Percentiles rank a stretch among this genome's conserved stretches.
phyloP scores from a whole-genome alignment of 2,113 vertebrate species.

The Pachycephala philippinensis region DNA sequence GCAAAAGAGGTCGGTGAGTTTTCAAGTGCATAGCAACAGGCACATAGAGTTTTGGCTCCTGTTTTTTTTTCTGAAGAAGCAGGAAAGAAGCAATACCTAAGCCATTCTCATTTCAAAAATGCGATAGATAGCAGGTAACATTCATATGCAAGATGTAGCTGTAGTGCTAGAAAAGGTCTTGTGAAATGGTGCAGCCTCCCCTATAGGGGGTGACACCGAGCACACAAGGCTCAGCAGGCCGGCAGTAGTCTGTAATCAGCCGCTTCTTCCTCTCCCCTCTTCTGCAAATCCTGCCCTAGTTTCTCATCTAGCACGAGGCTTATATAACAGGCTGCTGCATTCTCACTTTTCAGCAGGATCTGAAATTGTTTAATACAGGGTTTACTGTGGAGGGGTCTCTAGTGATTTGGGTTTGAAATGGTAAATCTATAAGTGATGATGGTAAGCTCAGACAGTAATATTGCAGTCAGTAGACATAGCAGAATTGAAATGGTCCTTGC shows the following conservation, averaged over 20 bases:
- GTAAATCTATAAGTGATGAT: background rate
- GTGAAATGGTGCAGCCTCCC: rapidly evolving
- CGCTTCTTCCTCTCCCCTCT: background rate
- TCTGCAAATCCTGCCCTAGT: background rate
- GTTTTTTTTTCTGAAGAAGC: background rate
- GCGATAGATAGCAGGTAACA: background rate
- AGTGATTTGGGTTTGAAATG: background rate
- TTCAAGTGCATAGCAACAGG: background rate
- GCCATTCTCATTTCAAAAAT: background rate
- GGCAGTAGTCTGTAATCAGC: background rate
- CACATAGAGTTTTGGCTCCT: background rate
- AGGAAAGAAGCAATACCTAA: background rate
- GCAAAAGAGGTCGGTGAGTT: background rate
- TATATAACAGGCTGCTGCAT: background rate
- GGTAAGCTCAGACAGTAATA: background rate
- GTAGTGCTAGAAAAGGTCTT: background rate
- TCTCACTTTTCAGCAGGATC: background rate
- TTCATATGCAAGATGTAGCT: background rate
- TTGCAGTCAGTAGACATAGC: background rate
- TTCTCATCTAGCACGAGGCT: background rate
- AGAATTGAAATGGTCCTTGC: background rate
- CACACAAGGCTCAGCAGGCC: too few species aligned
- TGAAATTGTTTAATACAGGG: background rate
- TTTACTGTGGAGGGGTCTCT: background rate
- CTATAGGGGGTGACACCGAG: too few species aligned